phyloP scores from a whole-genome alignment of 1,140 invertebrate genomes.

The Leptinotarsa defecta region DNA sequence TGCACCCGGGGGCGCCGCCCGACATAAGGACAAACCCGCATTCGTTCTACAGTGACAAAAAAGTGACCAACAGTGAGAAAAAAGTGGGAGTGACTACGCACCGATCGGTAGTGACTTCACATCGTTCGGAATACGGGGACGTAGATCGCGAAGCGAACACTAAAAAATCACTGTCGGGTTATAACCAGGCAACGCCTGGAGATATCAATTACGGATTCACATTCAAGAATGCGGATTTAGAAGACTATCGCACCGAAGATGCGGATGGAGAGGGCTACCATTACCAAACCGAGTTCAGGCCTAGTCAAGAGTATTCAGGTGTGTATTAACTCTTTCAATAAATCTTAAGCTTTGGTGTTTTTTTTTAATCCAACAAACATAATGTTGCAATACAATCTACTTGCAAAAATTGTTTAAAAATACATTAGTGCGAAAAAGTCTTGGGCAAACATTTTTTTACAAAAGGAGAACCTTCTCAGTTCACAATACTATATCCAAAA shows the following conservation, averaged over 20 bases:
- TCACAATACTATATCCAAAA: too few species aligned
- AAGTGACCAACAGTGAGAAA: constrained; percentile 33
- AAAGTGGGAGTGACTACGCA: constrained; percentile 32
- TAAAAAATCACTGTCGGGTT: constrained; percentile 12
- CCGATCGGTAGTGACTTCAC: constrained; percentile 23
- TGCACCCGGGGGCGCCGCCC: constrained; percentile 49
- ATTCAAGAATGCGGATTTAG: constrained; percentile 34
- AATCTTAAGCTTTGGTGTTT: not conserved
- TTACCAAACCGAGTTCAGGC: constrained; percentile 36
- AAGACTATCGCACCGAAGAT: constrained; percentile 9
- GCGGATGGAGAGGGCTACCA: constrained; percentile 15
- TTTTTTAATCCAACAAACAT: not conserved
- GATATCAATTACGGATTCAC: constrained; percentile 43
- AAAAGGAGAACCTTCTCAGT: too few species aligned
- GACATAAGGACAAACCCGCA: constrained; percentile 47
- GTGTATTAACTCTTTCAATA: not conserved
- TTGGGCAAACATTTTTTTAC: too few species aligned
- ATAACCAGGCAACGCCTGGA: constrained; percentile 31
- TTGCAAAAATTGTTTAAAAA: not conserved
- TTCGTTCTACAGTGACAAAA: constrained; percentile 47
- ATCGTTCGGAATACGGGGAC: constrained; percentile 12
- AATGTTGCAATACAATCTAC: not conserved
- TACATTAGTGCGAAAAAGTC: not conserved
- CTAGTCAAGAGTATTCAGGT: constrained; percentile 28
- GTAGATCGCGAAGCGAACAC: constrained; percentile 25